Evolutionary conservation across 2,113 vertebrate genomes (phyloP).

Genomic region (Felis chaus): DNA sequence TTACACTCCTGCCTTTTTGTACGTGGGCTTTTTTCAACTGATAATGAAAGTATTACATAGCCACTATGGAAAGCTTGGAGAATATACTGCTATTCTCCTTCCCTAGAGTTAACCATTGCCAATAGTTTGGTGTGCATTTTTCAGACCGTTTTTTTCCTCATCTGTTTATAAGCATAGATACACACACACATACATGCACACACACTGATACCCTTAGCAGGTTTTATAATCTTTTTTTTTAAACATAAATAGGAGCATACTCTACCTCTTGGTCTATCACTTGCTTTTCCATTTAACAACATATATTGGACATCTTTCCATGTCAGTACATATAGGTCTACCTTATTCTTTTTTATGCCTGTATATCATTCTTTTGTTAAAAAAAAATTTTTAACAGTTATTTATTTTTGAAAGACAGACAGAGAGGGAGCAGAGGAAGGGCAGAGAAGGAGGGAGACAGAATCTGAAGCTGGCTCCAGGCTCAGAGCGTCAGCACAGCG

Average conservation of each 20-base stretch:
- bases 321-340: neutral
- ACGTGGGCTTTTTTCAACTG: neutral
- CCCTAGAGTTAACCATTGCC: neutral
- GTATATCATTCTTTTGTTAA: neutral
- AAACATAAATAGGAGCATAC: neutral
- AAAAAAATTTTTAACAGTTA: too few relatives aligned
- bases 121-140: neutral
- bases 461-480: too few relatives aligned
- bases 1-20: conserved; percentile 2
- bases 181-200: neutral
- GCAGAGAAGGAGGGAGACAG: too few relatives aligned
- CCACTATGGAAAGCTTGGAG: neutral
- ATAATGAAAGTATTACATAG: conserved; percentile 38
- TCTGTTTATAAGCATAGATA: neutral
- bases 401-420: too few relatives aligned
- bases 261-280: neutral
- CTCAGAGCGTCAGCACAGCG: too few relatives aligned
- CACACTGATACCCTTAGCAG: neutral
- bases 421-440: too few relatives aligned
- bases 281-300: neutral
- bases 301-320: neutral
- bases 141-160: neutral
- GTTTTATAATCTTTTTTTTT: neutral
- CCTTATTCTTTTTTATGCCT: neutral
- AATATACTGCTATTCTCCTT: neutral